A percentile compares a stretch with the other conserved stretches of the same genome.
phyloP scores from a whole-genome alignment of 2,797 vertebrate genomes.

The Microcaecilia unicolor region DNA sequence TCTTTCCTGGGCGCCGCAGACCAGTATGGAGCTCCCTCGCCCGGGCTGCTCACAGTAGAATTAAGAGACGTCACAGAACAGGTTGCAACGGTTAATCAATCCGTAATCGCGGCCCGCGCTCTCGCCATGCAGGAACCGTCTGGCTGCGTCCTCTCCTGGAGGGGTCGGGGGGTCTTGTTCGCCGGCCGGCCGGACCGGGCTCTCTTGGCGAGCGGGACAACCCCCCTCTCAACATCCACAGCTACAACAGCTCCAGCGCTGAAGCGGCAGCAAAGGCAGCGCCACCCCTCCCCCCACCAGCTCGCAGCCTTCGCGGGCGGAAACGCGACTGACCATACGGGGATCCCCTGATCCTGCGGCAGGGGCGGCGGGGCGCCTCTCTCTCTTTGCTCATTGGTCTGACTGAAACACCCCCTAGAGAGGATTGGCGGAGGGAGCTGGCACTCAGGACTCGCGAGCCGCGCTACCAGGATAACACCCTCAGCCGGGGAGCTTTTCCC shows the following conservation, averaged over 20 bases:
- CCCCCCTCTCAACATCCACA: constrained; percentile 32
- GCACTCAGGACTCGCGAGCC: not conserved
- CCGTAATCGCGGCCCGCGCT: too few relatives aligned
- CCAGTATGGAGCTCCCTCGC: constrained; percentile 61
- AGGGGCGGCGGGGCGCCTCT: constrained; percentile 57
- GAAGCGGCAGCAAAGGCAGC: constrained; percentile 15
- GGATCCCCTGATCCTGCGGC: constrained; percentile 78
- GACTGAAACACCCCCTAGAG: not conserved
- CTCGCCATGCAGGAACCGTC: constrained; percentile 35
- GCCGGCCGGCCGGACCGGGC: constrained; percentile 24
- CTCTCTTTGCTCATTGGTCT: not conserved
- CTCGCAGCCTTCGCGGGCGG: constrained; percentile 72
- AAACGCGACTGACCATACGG: constrained; percentile 86
- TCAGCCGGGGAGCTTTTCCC: constrained; percentile 1
- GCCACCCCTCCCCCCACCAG: constrained; percentile 82
- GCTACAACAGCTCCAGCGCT: not conserved
- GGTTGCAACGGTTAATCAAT: too few relatives aligned
- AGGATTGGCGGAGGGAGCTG: constrained; percentile 9
- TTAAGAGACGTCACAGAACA: too few relatives aligned
- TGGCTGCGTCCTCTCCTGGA: constrained; percentile 29
- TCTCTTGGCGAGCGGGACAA: constrained; percentile 32
- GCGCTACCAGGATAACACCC: not conserved
- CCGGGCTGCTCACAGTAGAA: too few relatives aligned
- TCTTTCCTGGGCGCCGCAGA: constrained; percentile 70
- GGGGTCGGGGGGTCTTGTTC: constrained; percentile 20